A percentile compares a stretch with the other conserved stretches of the same genome.
phyloP scores from a whole-genome alignment of 2,797 vertebrate genomes.

The Centroberyx gerrardi region DNA sequence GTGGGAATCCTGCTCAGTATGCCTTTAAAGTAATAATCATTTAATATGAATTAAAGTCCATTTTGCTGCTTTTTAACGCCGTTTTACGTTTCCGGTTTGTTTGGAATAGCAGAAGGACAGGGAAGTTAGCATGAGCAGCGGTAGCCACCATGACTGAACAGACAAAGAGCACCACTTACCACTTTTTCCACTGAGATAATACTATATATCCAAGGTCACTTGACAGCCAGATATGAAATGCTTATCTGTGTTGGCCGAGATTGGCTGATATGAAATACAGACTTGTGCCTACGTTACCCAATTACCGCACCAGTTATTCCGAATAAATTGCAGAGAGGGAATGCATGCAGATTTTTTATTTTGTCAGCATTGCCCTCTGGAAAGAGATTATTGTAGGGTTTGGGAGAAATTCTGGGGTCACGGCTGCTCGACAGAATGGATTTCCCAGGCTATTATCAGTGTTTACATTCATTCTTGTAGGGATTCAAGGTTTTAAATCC shows the following conservation, averaged over 20 bases:
- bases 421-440: constrained; percentile 48
- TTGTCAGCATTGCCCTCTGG: constrained; percentile 43
- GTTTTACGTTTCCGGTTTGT: too few species aligned
- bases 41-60: too few species aligned
- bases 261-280: constrained; percentile 32
- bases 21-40: neutral
- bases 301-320: constrained; percentile 47
- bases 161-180: too few species aligned
- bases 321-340: constrained; percentile 32
- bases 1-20: constrained; percentile 21
- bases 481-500: constrained; percentile 48
- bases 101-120: too few species aligned
- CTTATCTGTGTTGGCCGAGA: constrained; percentile 17
- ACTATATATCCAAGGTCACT: constrained; percentile 38
- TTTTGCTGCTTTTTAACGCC: too few species aligned
- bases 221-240: constrained; percentile 22
- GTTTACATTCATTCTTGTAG: constrained; percentile 53
- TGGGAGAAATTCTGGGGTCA: constrained; percentile 54
- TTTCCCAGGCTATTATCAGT: constrained; percentile 59
- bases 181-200: constrained; percentile 26
- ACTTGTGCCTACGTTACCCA: constrained; percentile 29
- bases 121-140: too few species aligned
- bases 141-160: too few species aligned
- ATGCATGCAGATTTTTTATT: constrained; percentile 30
- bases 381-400: constrained; percentile 55